Conservation (phyloP, 2,797 vertebrate species). For the Lophotriccus pileatus region DNA sequence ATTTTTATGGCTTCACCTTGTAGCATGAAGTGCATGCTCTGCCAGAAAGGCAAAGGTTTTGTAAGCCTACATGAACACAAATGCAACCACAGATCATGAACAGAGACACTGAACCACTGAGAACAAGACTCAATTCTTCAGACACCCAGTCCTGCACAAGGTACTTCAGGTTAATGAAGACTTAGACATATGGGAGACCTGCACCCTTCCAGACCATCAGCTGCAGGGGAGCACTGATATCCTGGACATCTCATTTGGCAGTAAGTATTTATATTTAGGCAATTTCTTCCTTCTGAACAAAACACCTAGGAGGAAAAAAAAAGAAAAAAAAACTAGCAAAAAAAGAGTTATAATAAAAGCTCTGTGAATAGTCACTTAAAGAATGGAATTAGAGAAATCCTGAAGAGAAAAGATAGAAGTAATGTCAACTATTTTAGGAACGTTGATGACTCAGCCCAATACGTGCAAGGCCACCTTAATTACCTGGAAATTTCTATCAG, state of each 20-base stretch:
- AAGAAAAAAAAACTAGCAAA: background rate
- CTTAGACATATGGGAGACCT: background rate
- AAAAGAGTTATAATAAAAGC: background rate
- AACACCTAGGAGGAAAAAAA: background rate
- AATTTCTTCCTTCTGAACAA: background rate
- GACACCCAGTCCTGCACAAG: background rate
- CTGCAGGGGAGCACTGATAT: background rate
- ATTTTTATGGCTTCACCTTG: background rate
- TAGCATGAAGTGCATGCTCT: background rate
- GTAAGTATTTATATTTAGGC: background rate
- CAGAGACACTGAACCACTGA: background rate
- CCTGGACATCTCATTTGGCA: background rate
- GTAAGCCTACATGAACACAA: background rate
- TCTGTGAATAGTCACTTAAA: background rate
- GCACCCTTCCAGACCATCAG: background rate
- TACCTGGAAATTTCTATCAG: constrained; percentile 8
- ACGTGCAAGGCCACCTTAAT: background rate
- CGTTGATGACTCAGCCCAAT: background rate
- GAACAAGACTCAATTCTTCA: background rate
- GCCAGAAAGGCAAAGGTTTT: background rate
- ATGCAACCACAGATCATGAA: background rate
- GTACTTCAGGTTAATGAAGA: background rate
- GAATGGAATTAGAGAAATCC: background rate
- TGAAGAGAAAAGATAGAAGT: background rate
- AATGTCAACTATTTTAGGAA: background rate